These are phyloP conservation scores for Minunthozetes semirufus DNA, from an alignment of 2,888 invertebrate species.

Conservation along the genomic window DNA sequence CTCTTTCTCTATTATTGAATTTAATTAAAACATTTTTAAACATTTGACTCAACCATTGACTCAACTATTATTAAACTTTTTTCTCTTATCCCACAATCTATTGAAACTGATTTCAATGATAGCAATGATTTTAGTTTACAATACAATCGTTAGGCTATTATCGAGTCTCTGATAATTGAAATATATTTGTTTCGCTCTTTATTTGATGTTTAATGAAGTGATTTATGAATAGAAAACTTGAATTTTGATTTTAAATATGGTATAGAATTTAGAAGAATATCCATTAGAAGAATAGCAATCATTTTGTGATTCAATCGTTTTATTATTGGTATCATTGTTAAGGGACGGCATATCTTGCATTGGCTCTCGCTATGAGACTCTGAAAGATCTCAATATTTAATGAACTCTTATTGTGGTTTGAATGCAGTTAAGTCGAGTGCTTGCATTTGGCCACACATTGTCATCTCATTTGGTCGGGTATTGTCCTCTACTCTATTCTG, in stretches of 20 bases:
- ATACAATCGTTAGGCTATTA: slow-evolving; percentile 10
- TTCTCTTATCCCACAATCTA: background rate
- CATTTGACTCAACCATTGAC: background rate
- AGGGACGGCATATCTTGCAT: background rate
- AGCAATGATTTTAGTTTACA: background rate
- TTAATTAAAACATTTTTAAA: background rate
- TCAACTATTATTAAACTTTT: background rate
- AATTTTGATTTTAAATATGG: background rate
- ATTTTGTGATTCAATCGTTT: slow-evolving; percentile 22
- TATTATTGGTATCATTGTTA: slow-evolving; percentile 13
- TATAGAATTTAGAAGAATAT: too few relatives aligned
- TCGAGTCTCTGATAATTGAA: background rate
- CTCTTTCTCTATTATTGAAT: background rate
- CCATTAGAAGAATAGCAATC: slow-evolving; percentile 15
- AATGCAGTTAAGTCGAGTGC: slow-evolving; percentile 1
- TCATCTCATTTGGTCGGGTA: slow-evolving; percentile 32
- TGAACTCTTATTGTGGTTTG: slow-evolving; percentile 25
- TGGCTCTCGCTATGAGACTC: background rate
- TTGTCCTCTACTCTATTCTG: slow-evolving; percentile 19
- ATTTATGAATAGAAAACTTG: background rate
- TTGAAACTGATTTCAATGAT: background rate
- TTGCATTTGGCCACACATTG: slow-evolving; percentile 20
- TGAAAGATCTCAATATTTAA: slow-evolving; percentile 3
- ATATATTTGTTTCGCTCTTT: background rate
- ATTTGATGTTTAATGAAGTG: too few relatives aligned